Evolutionary conservation across 2,113 vertebrate species (phyloP), one percentile per base, ranked within the genome.

Genomic region (Falcunculus frontatus): DNA sequence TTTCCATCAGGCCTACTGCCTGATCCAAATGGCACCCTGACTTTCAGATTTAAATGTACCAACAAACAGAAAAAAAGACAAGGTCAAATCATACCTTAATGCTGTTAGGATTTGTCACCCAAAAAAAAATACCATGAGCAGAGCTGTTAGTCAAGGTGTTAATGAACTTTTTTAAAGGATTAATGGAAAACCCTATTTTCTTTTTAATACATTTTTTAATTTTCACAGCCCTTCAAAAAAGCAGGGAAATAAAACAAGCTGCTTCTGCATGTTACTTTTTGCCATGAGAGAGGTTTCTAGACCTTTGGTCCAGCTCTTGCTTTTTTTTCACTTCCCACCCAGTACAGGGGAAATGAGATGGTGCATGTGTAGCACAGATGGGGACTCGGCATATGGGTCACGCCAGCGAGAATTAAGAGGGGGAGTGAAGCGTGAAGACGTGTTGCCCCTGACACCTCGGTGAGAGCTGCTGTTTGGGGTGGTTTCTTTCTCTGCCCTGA

Each of bases 271-370:
- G 27, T 35, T 65, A 4, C 6, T 63, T 89, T 65, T 74, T 81
- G 27, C 14, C 0, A 1, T 1, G 3, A 29, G 32, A 49, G 55
- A 77, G 22, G 19, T 56, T 92, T 87, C 16, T 26, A 85, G 46
- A 35, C 37, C 30, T 50, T 64, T 77, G 56, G 35, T 49, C 39
- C 21, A 59, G 39, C 56, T 73, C 62, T 91, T 76, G 13, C 32
- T 78, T 78, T 65, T 63, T 69, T 27, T 53, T 68, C 33, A 16
- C 52, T 32, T 70, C 55, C 41, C 0, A 0, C 56, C 42, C 3
- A 2, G 25, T 14, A 5, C 1, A 1, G n/a, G 29, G 35, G 15
- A 21, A 56, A 20, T 0, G 6, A 35, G 25, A n/a, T 1, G 3
- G 16, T 35, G 52, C 2, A 4, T 44, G 52, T 9, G 12, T 55